Conservation (phyloP, 2,888 invertebrate genomes). For the Helleia helle region DNA sequence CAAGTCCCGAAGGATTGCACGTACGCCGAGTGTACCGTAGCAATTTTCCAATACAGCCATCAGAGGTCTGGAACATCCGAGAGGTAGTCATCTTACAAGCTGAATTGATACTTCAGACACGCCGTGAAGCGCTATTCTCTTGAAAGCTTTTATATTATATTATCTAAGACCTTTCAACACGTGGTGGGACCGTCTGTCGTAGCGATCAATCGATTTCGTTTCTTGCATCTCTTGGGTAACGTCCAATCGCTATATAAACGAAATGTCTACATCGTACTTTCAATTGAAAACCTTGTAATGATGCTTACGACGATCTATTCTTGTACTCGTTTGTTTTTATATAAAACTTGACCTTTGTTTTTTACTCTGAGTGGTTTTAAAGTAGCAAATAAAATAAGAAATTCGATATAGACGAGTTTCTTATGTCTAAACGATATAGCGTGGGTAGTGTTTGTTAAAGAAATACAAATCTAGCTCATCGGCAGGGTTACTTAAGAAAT, state of each 20-base stretch:
- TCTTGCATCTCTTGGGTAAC: constrained; percentile 52
- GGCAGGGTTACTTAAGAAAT: no score
- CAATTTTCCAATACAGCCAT: constrained; percentile 68
- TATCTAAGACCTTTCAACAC: constrained; percentile 67
- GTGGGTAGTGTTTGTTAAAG: no score
- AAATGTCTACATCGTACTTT: constrained; percentile 17
- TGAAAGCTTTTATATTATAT: constrained; percentile 74
- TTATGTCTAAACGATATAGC: no score
- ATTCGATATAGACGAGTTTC: no score
- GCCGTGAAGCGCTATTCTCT: constrained; percentile 62
- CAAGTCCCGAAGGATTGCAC: constrained; percentile 42
- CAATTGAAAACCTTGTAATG: background rate
- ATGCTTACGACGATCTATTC: background rate
- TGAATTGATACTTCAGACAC: constrained; percentile 72
- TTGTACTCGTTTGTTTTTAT: no score
- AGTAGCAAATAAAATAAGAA: background rate
- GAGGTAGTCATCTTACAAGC: constrained; percentile 64
- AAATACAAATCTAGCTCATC: no score
- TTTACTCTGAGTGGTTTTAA: background rate
- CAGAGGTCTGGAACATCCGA: constrained; percentile 46
- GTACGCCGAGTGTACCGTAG: constrained; percentile 31
- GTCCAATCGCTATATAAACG: constrained; percentile 20
- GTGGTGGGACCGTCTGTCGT: constrained; percentile 64
- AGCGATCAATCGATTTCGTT: constrained; percentile 59
- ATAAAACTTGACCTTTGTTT: no score